Evolutionary conservation across 1,140 invertebrate species (phyloP).

Genomic region (Steinernema feltiae): DNA sequence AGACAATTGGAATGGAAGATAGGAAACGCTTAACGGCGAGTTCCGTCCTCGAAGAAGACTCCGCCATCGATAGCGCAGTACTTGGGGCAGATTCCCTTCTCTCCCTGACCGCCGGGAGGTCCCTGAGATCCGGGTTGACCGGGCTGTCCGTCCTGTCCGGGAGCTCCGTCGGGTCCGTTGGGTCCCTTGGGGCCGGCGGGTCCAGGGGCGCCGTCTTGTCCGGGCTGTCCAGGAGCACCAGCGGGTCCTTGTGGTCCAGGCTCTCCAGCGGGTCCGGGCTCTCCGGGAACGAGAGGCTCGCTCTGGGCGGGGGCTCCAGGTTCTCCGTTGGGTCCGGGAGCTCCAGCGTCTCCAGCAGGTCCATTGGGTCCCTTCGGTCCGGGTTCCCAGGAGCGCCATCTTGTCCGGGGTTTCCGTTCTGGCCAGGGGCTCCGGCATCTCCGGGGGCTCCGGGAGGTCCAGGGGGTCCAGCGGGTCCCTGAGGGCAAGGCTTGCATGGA

Average conservation of each 20-base stretch:
- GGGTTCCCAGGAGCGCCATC: neutral
- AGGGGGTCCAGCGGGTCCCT: neutral
- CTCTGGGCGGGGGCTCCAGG: constrained; percentile 27
- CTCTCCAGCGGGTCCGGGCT: neutral
- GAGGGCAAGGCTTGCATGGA: constrained; percentile 6
- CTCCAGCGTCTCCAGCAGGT: constrained; percentile 27
- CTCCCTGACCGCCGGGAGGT: constrained; percentile 33
- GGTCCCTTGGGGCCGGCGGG: neutral
- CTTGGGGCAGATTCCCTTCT: constrained; percentile 55
- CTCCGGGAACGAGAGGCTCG: constrained; percentile 17
- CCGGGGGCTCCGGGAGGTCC: constrained; percentile 13
- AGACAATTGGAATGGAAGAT: too few relatives aligned
- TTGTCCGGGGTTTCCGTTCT: neutral
- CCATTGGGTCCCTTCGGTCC: neutral
- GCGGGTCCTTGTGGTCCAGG: neutral
- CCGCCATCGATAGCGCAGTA: constrained; percentile 55
- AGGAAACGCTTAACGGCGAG: constrained; percentile 43
- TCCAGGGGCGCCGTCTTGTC: neutral
- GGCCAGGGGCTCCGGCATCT: neutral
- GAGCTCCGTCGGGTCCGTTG: constrained; percentile 11
- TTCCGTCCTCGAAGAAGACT: constrained; percentile 56
- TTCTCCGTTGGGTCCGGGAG: constrained; percentile 20
- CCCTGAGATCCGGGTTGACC: constrained; percentile 22
- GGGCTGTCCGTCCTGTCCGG: constrained; percentile 26
- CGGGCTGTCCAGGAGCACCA: constrained; percentile 16